A percentile compares a stretch with the other conserved stretches of the same genome.
These are phyloP conservation scores for Amblyopsis hoosieri DNA, from an alignment of 2,797 vertebrate genomes.

Conservation along the genomic window DNA sequence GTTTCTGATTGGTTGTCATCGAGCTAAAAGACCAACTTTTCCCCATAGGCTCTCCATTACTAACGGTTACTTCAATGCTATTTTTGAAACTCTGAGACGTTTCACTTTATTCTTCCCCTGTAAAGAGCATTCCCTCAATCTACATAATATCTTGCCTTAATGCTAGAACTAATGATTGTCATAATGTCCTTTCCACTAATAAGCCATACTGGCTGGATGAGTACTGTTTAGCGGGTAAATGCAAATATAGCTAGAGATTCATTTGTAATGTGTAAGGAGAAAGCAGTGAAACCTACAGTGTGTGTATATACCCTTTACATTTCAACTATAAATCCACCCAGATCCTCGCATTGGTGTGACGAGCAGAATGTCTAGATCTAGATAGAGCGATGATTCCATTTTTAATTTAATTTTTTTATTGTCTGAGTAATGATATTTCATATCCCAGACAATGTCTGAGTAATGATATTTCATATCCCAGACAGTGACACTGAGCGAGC, in stretches of 20 bases:
- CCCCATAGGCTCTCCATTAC: constrained; percentile 27
- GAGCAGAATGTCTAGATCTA: too few species aligned
- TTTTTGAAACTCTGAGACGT: constrained; percentile 1
- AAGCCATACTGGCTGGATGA: constrained; percentile 76
- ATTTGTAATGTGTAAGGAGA: constrained; percentile 25
- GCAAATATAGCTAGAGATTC: constrained; percentile 30
- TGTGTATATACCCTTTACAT: constrained; percentile 30
- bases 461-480: not conserved
- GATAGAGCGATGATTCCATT: not conserved
- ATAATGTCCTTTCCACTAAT: constrained; percentile 51
- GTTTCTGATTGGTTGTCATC: constrained; percentile 21
- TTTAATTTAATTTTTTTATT: not conserved
- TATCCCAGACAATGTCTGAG: constrained; percentile 1
- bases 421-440: not conserved
- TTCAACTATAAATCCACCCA: constrained; percentile 15
- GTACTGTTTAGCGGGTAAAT: constrained; percentile 33
- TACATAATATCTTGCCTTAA: constrained; percentile 78
- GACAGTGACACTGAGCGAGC: constrained; percentile 2
- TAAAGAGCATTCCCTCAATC: constrained; percentile 41
- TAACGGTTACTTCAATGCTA: constrained; percentile 20
- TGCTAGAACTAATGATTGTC: constrained; percentile 65
- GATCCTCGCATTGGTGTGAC: not conserved
- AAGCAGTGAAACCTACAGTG: constrained; percentile 31
- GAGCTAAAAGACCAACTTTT: constrained; percentile 29
- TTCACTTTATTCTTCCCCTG: constrained; percentile 25